A percentile compares a stretch with the other conserved stretches of the same genome.
Conservation (phyloP, 2,113 vertebrate genomes). For the Rafetus swinhoei region DNA sequence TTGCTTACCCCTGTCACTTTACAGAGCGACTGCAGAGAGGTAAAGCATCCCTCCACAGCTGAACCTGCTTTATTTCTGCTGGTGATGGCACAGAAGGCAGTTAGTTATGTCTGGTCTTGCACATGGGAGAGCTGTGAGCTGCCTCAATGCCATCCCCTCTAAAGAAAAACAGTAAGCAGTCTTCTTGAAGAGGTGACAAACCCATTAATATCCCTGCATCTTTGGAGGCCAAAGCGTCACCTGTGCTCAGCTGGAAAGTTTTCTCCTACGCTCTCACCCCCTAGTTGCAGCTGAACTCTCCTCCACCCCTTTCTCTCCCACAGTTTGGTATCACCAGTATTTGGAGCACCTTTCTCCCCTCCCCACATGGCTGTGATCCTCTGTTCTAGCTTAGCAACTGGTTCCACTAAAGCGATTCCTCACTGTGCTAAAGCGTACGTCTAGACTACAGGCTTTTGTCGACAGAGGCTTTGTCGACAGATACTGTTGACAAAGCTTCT, state of each 20-base stretch:
- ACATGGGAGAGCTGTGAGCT: not conserved
- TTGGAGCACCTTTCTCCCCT: not conserved
- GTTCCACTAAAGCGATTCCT: not conserved
- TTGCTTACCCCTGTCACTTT: not conserved
- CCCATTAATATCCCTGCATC: not conserved
- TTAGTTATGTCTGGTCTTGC: not conserved
- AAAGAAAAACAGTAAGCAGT: not conserved
- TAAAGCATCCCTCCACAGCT: slow-evolving; percentile 2
- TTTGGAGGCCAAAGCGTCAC: not conserved
- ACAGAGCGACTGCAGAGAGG: not conserved
- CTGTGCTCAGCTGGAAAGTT: not conserved
- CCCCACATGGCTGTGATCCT: not conserved
- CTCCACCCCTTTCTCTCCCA: not conserved
- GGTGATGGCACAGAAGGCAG: slow-evolving; percentile 25
- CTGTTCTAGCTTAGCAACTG: not conserved
- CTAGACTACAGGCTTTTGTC: no score
- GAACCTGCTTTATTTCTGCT: slow-evolving; percentile 15
- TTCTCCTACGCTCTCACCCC: not conserved
- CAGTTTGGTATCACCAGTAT: not conserved
- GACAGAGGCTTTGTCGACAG: no score
- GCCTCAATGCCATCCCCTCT: slow-evolving; percentile 9
- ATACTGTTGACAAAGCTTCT: no score
- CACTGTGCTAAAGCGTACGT: no score
- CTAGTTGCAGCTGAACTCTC: not conserved
- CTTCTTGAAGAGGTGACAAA: not conserved